Evolutionary conservation across 2,888 invertebrate genomes (phyloP), one percentile per base, ranked within the genome.

Genomic region (Microplitis deprimator): DNA sequence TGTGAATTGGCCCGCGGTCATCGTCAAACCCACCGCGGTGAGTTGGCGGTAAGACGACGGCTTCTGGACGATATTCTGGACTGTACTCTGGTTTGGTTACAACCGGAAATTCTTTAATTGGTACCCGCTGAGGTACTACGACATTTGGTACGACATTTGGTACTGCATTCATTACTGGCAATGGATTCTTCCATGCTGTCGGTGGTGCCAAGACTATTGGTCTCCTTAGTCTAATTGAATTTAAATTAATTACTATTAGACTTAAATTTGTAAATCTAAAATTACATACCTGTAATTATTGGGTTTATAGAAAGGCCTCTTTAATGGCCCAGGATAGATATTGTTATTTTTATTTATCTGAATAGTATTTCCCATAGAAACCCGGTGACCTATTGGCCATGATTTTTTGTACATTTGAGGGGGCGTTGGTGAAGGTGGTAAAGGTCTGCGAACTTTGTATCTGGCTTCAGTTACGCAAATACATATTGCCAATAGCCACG

Each of bases 1-100:
- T 96, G 90, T 96, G 96, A 87, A 96, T 96, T 1, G 96, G 96
- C 83, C 95, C 95, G 86, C 93, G 92, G 78, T 91, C 90, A 77
- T 89, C 88, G 77, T 89, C 88, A 38, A 87, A 72, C 10, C 80
- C 82, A 0, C 83, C 86, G 40, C 86, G 82, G 77, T 88, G 87
- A 1, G 84, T 85, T 5, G 85, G 79, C 20, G 85, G 84, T 68
- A 86, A 74, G 1, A 83, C 79, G 16, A 81, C 79, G 1, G 84
- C 75, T 71, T 85, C 86, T 60, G 87, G 85, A 20, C 85, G 81
- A 65, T 85, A 85, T 69, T 85, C 84, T 0, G 85, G 83, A 78
- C 84, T 85, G 81, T 85, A 87, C 41, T 88, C 87, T 1, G 87
- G 84, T 77, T 87, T 85, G 74, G 83, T 86, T 79, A 87, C 83